These are phyloP conservation scores for Clistopyga incitator DNA, from an alignment of 2,888 invertebrate species.

Conservation along the genomic window DNA sequence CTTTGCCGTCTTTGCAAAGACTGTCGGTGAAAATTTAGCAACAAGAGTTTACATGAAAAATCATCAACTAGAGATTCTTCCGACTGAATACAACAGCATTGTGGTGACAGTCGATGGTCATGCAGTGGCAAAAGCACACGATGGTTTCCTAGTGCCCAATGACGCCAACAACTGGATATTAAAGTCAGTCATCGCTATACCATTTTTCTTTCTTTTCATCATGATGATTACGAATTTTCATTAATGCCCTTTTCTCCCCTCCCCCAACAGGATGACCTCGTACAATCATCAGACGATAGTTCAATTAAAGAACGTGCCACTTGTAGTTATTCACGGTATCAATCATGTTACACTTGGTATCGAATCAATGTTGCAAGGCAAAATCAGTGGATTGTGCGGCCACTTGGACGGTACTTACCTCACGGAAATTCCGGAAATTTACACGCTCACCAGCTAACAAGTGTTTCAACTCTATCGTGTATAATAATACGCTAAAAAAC, in stretches of 20 bases:
- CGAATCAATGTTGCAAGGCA: slow-evolving; percentile 67
- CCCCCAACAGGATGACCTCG: slow-evolving; percentile 67
- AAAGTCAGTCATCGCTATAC: slow-evolving; percentile 44
- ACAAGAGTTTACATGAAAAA: slow-evolving; percentile 65
- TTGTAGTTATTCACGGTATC: slow-evolving; percentile 64
- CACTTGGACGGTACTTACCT: slow-evolving; percentile 71
- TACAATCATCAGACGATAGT: slow-evolving; percentile 66
- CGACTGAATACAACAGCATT: slow-evolving; percentile 49
- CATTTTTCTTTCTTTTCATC: background rate
- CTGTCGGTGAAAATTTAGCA: slow-evolving; percentile 71
- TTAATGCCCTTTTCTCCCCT: background rate
- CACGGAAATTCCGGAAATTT: slow-evolving; percentile 65
- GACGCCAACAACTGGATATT: slow-evolving; percentile 32
- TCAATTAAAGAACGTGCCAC: slow-evolving; percentile 60
- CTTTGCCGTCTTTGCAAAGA: slow-evolving; percentile 80
- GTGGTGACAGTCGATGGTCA: slow-evolving; percentile 70
- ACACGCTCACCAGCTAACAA: slow-evolving; percentile 37
- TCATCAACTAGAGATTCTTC: slow-evolving; percentile 71
- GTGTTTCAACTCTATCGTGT: background rate
- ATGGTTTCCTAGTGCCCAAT: slow-evolving; percentile 67
- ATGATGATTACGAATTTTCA: background rate
- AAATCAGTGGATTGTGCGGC: slow-evolving; percentile 74
- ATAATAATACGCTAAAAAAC: background rate
- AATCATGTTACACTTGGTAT: slow-evolving; percentile 70
- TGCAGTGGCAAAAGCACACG: slow-evolving; percentile 57